Evolutionary conservation across 2,113 vertebrate genomes (phyloP), one percentile per base, ranked within the genome.

Genomic region (Tonatia bakeri): DNA sequence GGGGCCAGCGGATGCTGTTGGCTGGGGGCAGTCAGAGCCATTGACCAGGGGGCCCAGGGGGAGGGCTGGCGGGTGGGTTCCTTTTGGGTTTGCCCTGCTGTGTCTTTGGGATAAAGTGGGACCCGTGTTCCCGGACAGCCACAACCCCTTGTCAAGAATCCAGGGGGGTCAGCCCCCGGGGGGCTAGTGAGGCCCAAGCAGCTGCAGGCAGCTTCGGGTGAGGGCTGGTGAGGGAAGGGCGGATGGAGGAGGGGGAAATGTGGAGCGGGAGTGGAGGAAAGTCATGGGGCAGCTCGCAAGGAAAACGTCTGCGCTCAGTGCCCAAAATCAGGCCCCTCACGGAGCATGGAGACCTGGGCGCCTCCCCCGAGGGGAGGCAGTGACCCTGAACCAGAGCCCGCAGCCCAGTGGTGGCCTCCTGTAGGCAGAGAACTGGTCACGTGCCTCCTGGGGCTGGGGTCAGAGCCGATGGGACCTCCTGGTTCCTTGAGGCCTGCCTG

Each of bases 1-100:
- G 70, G 6, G 45, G 40, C 3, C 8, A 20, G 26, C 0, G 0
- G 2, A 1, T 1, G 17, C 65, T 19, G 17, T 72, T 19, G 5
- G 47, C 45, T 4, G 15, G 76, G 33, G 33, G 22, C 50, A 45
- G 7, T 4, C 3, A 0, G 26, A 31, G 36, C 24, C 75, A 24
- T 9, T 16, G 20, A 6, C 17, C 3, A 36, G 40, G 88, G n/a
- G 31, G n/a, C 69, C 1, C 0, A 22, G 47, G 77, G 0, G 14
- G 13, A 31, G 24, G n/a, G 40, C 5, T 0, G 0, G 12, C 59
- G 26, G 12, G n/a, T 15, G 13, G 50, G 17, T 31, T 69, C n/a
- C 26, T 15, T 38, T 36, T 43, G 91, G 61, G 15, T 28, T 75
- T 26, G 36, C 52, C 70, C 36, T 43, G 65, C 56, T 0, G 7